These are phyloP conservation scores for Penelope pileata DNA, from an alignment of 2,113 vertebrate genomes.

Conservation along the genomic window DNA sequence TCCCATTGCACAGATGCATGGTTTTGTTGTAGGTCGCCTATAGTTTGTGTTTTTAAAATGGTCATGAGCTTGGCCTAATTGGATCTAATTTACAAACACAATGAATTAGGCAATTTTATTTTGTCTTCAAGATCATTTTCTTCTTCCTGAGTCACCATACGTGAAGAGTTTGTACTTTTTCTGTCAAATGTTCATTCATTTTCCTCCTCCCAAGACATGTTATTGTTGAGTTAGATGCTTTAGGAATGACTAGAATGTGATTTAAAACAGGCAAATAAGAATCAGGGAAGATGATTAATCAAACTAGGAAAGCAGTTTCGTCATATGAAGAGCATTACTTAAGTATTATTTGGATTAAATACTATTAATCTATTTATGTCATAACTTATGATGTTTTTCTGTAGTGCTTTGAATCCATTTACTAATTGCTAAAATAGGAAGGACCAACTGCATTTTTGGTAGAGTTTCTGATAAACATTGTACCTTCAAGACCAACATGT, in stretches of 20 bases:
- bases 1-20: rapidly evolving
- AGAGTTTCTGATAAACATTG: not conserved
- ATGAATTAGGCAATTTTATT: not conserved
- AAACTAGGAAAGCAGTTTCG: not conserved
- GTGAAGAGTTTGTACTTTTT: not conserved
- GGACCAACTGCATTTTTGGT: not conserved
- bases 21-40: not conserved
- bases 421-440: not conserved
- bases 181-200: not conserved
- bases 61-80: not conserved
- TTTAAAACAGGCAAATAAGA: not conserved
- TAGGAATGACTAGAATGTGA: not conserved
- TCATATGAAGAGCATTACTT: not conserved
- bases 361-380: not conserved
- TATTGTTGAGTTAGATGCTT: not conserved
- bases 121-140: not conserved
- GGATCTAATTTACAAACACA: not conserved
- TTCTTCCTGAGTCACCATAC: not conserved
- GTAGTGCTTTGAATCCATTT: not conserved
- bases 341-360: not conserved
- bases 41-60: rapidly evolving
- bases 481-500: not conserved
- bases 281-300: not conserved
- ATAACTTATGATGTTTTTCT: not conserved
- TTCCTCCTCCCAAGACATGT: not conserved